Evolutionary conservation across 2,888 invertebrate species (phyloP).

Genomic region (Encarsia formosa): DNA sequence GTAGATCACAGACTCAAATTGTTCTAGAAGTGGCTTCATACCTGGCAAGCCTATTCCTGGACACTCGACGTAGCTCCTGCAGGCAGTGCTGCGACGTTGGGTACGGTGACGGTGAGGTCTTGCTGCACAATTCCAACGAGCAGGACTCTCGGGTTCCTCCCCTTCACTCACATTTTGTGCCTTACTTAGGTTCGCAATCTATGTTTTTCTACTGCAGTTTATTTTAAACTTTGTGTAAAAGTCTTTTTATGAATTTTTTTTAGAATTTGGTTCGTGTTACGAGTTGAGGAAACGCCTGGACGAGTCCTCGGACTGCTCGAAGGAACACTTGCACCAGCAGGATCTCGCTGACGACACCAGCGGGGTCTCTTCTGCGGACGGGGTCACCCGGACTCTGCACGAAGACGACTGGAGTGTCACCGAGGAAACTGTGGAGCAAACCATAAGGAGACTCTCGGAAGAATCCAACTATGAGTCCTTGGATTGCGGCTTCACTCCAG

Average conservation of each 20-base stretch:
- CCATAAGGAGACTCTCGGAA: background rate
- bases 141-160: background rate
- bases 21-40: no score
- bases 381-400: background rate
- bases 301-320: background rate
- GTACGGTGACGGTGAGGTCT: conserved; percentile 14
- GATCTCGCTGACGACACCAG: background rate
- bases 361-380: conserved; percentile 3
- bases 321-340: background rate
- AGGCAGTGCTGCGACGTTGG: conserved; percentile 6
- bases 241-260: background rate
- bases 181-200: background rate
- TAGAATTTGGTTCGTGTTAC: background rate
- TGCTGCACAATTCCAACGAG: background rate
- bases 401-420: conserved; percentile 2
- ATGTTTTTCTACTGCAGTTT: no score
- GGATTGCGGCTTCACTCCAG: no score
- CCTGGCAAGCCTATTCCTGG: conserved; percentile 2
- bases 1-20: no score
- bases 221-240: no score
- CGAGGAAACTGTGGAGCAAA: background rate
- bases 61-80: background rate
- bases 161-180: background rate
- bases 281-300: background rate
- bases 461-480: no score